A percentile compares a stretch with the other conserved stretches of the same genome.
These are phyloP conservation scores for Eupelmus urozonus DNA, from an alignment of 2,888 invertebrate genomes.

Conservation along the genomic window DNA sequence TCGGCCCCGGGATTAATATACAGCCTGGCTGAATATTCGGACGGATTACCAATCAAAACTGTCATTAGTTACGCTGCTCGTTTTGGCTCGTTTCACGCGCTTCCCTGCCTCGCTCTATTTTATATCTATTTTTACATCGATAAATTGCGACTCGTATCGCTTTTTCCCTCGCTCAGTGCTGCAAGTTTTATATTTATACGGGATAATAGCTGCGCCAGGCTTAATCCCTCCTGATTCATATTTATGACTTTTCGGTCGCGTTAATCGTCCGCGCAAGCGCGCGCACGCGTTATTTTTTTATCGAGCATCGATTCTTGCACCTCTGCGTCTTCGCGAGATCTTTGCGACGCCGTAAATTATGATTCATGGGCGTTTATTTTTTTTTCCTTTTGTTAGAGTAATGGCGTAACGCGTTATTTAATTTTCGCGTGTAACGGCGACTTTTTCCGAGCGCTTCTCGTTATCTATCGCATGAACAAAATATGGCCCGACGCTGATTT, in stretches of 20 bases:
- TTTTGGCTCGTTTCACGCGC: too few relatives aligned
- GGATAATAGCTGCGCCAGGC: background rate
- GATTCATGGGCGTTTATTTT: background rate
- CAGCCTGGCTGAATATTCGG: too few relatives aligned
- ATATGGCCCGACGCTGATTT: background rate
- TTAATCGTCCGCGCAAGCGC: background rate
- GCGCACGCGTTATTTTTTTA: background rate
- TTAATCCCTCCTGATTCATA: constrained; percentile 22
- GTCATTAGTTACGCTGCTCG: too few relatives aligned
- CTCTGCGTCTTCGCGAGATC: background rate
- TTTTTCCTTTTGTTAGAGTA: background rate
- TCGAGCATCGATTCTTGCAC: constrained; percentile 3
- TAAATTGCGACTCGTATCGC: too few relatives aligned
- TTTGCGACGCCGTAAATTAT: constrained; percentile 6
- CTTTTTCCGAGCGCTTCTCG: background rate
- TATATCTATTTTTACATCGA: too few relatives aligned
- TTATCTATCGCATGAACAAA: constrained; percentile 9
- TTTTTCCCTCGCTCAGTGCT: too few relatives aligned
- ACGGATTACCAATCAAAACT: too few relatives aligned
- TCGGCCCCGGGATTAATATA: too few relatives aligned
- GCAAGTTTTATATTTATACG: constrained; percentile 32
- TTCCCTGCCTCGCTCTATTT: too few relatives aligned
- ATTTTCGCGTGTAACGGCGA: background rate
- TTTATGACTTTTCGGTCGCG: constrained; percentile 21
- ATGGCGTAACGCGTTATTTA: constrained; percentile 23